Base-by-base conservation (phyloP, 1,140 invertebrate genomes). In the Macrobrachium rosenbergii region DNA sequence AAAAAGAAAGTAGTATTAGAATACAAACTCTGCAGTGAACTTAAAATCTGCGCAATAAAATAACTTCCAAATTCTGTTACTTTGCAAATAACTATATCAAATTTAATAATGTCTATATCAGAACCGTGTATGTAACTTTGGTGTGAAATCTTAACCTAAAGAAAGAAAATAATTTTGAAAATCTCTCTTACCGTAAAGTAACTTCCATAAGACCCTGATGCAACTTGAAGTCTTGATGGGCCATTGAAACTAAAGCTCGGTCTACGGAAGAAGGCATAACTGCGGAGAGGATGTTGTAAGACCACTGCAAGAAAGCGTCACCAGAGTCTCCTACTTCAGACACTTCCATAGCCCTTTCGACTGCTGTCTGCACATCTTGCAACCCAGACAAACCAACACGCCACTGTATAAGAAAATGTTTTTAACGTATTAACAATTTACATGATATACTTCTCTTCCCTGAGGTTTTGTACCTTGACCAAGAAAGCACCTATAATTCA, bases 241-340 rank as follows among this genome's bases (percentile, higher is more conserved):
- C 85, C 17, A 62, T n/a, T 37, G 63, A 23, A 43, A 87, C 23
- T 11, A 87, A 79, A 14, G 62, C 28, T 21, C 28, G 72, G 23
- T 87, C 79, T 2, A 87, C 58, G 0, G 78, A 58, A 10, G 62
- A 17, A 10, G 85, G 84, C 17, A 72, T 81, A 37, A 73, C 64
- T 16, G 78, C 78, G 23, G 85, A 80, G 12, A 87, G 67, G 12
- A 80, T 79, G 21, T 64, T 80, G 67, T 80, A 80, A 5, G 85
- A 87, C 59, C 79, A 87, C 78, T 87, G 85, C 5, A 87, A 19
- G 59, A 87, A 87, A 43, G 85, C 64, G n/a, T 87, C 85, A 17
- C 85, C 85, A 7, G 67, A 67, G 19, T 81, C 64, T 0, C 85
- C 69, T 19, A 14, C 85, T 37, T 87, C 85, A 73, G 85, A 72